Base-by-base conservation (phyloP, 2,797 vertebrate species). In the Lycodopsis pacificus region DNA sequence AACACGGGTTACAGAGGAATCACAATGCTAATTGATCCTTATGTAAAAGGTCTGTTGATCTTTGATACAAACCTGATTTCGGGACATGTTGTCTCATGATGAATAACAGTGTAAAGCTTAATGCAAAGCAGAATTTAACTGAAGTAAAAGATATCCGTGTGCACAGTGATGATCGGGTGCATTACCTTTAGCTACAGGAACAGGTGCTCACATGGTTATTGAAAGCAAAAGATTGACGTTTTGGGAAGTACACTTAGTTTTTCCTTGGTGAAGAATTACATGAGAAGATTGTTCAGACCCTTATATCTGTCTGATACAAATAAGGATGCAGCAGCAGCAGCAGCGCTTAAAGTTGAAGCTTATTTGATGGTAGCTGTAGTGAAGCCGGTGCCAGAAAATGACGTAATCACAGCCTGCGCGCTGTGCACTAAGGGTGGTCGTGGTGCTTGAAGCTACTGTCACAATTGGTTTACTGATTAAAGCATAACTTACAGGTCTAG, bases 21-120 rank as follows among this genome's bases (percentile, higher is more conserved):
- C 11, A 5, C 19, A 3, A 7, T 40, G 36, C 14, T 65, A 51
- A 58, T 54, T 12, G 32, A 57, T 73, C n/a, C 22, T 65, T 15
- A 53, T 56, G 2, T 46, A 19, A 82, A 27, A 20, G 11, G 34
- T 67, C 49, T 53, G 44, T 62, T 17, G 20, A 20, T 76, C 20
- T 58, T 58, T 34, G n/a, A 25, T 19, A 14, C 20, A 58, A 54
- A 68, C 5, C 5, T 22, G 36, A 51, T 66, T n/a, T 5, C 32
- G 34, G 15, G 74, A 77, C 51, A 57, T 69, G 27, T 73, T 73
- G 57, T 38, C 51, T 44, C 36, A 27, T 61, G 32, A 57, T 63
- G 12, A 64, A 49, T 2, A 51, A 58, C 19, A 64, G 20, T 30
- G 59, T 56, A 54, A n/a, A 70, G 58, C 27, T 11, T 20, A 20